phyloP scores from a whole-genome alignment of 2,888 invertebrate species.

The Clepsis dumicolana region DNA sequence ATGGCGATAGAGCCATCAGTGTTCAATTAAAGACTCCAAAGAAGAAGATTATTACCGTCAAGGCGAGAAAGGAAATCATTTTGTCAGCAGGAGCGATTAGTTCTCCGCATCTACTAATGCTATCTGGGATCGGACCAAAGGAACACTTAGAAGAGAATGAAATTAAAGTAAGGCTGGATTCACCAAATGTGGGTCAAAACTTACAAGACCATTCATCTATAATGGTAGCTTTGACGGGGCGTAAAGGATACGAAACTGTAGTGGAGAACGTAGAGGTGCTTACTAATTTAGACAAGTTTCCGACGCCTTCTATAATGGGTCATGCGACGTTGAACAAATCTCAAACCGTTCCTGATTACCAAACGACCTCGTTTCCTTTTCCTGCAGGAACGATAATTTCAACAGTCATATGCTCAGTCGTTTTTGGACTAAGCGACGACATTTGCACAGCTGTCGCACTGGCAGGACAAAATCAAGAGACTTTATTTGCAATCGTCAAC shows the following conservation, averaged over 20 bases:
- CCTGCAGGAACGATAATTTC: constrained; percentile 22
- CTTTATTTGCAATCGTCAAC: not conserved
- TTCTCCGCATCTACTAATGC: constrained; percentile 35
- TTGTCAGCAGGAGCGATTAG: no score
- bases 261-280: constrained; percentile 12
- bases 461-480: constrained; percentile 12
- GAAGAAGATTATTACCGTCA: constrained; percentile 13
- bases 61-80: constrained; percentile 37
- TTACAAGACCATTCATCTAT: constrained; percentile 35
- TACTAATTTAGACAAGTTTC: constrained; percentile 19
- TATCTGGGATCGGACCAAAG: constrained; percentile 40
- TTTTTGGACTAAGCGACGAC: constrained; percentile 5
- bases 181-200: constrained; percentile 39
- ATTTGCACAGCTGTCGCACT: constrained; percentile 15
- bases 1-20: constrained; percentile 34
- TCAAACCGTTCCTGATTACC: constrained; percentile 14
- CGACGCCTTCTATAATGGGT: constrained; percentile 24
- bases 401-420: constrained; percentile 21
- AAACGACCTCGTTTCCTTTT: constrained; percentile 6
- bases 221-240: not conserved
- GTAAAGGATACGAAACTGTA: constrained; percentile 8
- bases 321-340: constrained; percentile 7
- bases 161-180: constrained; percentile 30
- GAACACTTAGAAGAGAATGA: constrained; percentile 30
- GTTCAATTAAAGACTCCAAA: constrained; percentile 31